Base-by-base conservation (phyloP, 2,888 invertebrate genomes). In the Drosophila vallismaia region DNA sequence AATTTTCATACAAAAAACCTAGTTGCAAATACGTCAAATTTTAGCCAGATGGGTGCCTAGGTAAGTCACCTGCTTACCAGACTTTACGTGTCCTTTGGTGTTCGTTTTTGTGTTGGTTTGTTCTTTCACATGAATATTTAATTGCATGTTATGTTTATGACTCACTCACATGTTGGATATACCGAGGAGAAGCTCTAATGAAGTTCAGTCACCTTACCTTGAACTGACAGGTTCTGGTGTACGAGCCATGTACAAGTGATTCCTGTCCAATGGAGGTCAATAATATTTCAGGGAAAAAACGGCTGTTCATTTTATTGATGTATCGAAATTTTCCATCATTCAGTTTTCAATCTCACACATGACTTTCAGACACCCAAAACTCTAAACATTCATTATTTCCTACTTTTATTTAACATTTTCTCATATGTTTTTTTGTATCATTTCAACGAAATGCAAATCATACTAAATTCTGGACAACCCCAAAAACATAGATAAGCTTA, bases 21-120 rank as follows among this genome's bases (percentile, higher is more conserved):
- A 74, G 83, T 87, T 74, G 83, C 88, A 88, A 76, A 80, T 84
- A 74, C 84, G 88, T 69, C 62, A 84, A 49, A 76, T 88, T 54
- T 46, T 84, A 74, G 84, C 71, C 54, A 77, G 88, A 84, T 84
- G 84, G 84, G 75, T 84, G 70, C 80, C 55, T 83, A 88, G 84
- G 84, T 84, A 83, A 84, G 84, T 83, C 70, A 48, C 75, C 64
- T 38, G 68, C 68, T 77, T 52, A 60, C 64, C 69, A 51, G 38
- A 33, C 31, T 33, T 53, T 54, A 51, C 31, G 31, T 52, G 46
- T 60, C 29, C 48, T 40, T 36, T 60, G 44, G 49, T 55, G 42
- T 52, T 44, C 33, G 36, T 38, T 19, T 19, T 46, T 52, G 24
- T 36, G 14, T 36, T 46, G 40, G 19, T 19, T 42, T 19, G 8